phyloP scores from a whole-genome alignment of 2,113 vertebrate species.

The Carassius carassius region DNA sequence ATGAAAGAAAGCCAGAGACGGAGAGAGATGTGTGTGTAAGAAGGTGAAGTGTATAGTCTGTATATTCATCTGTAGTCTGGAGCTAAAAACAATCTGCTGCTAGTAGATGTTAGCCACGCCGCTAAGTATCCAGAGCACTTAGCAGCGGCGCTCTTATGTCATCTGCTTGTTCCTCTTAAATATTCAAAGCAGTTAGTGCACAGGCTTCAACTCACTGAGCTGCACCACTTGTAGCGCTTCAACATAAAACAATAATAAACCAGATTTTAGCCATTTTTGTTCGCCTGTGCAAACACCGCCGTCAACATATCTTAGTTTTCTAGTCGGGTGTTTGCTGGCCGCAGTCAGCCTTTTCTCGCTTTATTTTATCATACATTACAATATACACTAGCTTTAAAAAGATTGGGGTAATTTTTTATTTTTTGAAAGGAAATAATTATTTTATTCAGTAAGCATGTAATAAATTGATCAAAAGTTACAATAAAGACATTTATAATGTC shows the following conservation, averaged over 20 bases:
- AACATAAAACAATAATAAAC: slow-evolving; percentile 16
- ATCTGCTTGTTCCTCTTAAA: slow-evolving; percentile 16
- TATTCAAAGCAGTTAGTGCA: slow-evolving; percentile 3
- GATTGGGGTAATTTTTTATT: neutral
- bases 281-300: neutral
- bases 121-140: neutral
- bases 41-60: slow-evolving; percentile 7
- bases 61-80: neutral
- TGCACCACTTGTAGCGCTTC: neutral
- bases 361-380: neutral
- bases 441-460: neutral
- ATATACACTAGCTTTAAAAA: neutral
- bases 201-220: neutral
- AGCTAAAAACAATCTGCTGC: neutral
- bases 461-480: neutral
- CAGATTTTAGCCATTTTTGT: too few relatives aligned
- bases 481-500: neutral
- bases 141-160: neutral
- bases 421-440: neutral
- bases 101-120: neutral
- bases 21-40: neutral
- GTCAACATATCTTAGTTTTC: neutral
- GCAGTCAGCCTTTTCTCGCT: neutral
- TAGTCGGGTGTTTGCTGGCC: neutral
- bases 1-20: neutral